Conservation (phyloP, 64 coral and sea anemone species). For the Acropora tenuis region DNA sequence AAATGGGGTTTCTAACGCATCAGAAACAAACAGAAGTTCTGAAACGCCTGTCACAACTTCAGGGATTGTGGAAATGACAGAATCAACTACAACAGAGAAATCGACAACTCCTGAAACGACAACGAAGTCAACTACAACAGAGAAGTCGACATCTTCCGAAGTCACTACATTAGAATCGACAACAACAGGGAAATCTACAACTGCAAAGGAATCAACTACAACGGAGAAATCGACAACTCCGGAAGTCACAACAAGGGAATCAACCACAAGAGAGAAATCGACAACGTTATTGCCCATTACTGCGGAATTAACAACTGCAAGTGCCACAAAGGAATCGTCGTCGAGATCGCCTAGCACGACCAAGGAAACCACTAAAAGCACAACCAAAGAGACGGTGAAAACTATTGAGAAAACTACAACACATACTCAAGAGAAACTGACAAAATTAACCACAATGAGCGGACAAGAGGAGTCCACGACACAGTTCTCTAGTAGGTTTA, state of each 20-base stretch:
- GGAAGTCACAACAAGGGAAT: constrained; percentile 5
- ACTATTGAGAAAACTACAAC: constrained; percentile 27
- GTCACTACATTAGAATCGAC: background rate
- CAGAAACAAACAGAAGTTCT: background rate
- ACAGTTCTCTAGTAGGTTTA: too few relatives aligned
- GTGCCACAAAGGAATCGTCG: background rate
- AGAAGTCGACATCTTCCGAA: too few relatives aligned
- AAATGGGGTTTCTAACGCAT: background rate
- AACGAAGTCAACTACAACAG: too few relatives aligned
- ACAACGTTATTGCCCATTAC: constrained; percentile 34
- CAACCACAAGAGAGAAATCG: background rate
- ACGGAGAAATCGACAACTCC: constrained; percentile 54
- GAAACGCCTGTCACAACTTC: constrained; percentile 14
- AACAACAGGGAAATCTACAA: constrained; percentile 42
- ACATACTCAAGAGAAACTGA: background rate
- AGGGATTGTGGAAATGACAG: too few relatives aligned
- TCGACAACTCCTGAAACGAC: too few relatives aligned
- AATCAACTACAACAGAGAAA: too few relatives aligned
- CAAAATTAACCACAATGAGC: background rate
- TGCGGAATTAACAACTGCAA: background rate
- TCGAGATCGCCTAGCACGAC: background rate
- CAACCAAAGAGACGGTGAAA: constrained; percentile 13
- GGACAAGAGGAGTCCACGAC: background rate
- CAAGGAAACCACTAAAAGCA: constrained; percentile 1
- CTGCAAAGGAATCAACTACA: constrained; percentile 23